Conservation (phyloP, 23 tunicate species). For the Clavelina lepadiformis region DNA sequence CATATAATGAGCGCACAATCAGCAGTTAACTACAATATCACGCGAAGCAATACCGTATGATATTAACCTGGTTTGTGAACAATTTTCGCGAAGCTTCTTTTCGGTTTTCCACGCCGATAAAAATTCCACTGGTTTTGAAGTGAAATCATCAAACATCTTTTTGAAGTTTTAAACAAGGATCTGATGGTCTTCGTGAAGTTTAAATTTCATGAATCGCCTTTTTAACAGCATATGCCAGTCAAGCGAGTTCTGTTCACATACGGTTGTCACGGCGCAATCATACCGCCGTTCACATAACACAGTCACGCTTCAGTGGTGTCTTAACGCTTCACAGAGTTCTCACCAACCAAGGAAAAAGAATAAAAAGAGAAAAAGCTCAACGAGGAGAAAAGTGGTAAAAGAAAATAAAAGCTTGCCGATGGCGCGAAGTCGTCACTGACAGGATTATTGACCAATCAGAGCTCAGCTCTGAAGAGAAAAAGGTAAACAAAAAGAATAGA, state of each 20-base stretch:
- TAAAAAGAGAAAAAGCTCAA: background rate
- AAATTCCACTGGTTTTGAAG: constrained; percentile 24
- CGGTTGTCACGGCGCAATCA: constrained; percentile 64
- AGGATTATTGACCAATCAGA: constrained; percentile 11
- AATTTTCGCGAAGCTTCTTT: constrained; percentile 46
- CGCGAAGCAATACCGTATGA: no score
- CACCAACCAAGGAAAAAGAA: background rate
- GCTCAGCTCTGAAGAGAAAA: constrained; percentile 7
- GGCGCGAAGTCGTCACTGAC: background rate
- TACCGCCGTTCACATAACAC: background rate
- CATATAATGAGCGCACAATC: no score
- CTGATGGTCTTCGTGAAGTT: no score
- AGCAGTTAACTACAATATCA: no score
- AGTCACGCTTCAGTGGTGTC: background rate
- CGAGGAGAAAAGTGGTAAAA: background rate
- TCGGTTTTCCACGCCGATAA: constrained; percentile 50
- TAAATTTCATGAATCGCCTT: no score
- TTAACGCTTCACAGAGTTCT: constrained; percentile 18
- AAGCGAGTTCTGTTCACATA: constrained; percentile 1
- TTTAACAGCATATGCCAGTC: background rate
- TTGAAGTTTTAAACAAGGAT: no score
- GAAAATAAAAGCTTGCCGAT: background rate
- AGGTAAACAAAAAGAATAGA: constrained; percentile 6
- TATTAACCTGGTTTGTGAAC: constrained; percentile 70
- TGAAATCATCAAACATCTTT: constrained; percentile 46